Conservation (phyloP, 2,113 vertebrate genomes). For the Oncorhynchus gorbuscha region DNA sequence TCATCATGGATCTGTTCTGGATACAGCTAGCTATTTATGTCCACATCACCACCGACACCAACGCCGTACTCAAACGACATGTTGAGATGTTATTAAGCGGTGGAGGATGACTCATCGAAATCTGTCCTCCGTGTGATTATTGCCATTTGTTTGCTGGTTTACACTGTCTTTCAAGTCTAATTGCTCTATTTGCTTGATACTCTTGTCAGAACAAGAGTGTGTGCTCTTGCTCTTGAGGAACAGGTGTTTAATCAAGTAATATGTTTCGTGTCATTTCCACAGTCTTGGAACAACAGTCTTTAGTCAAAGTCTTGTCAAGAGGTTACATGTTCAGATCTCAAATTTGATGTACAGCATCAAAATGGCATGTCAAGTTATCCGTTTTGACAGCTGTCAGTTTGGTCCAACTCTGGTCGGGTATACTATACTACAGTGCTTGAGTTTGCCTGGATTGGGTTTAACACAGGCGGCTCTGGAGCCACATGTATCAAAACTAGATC, state of each 20-base stretch:
- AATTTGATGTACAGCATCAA: not conserved
- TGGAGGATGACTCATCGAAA: conserved; percentile 70
- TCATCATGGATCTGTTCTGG: conserved; percentile 32
- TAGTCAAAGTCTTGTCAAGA: conserved; percentile 45
- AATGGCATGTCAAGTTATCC: not conserved
- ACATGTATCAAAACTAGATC: too few relatives aligned
- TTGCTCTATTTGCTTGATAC: not conserved
- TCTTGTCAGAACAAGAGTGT: not conserved
- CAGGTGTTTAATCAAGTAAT: not conserved
- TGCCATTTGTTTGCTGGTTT: conserved; percentile 13
- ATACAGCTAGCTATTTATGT: conserved; percentile 42
- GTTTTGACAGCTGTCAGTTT: not conserved
- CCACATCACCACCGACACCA: conserved; percentile 8
- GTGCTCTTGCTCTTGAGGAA: not conserved
- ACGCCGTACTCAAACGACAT: conserved; percentile 40
- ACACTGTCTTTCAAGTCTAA: not conserved
- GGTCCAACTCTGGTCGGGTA: too few relatives aligned
- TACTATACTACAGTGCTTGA: not conserved
- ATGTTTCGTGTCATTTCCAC: not conserved
- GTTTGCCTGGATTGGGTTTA: not conserved
- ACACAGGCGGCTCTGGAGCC: not conserved
- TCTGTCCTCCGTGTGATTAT: conserved; percentile 36
- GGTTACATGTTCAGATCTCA: not conserved
- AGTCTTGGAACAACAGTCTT: not conserved
- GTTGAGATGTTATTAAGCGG: conserved; percentile 29